Base-by-base conservation (phyloP, 64 coral and sea anemone species). In the Acropora tenuis region DNA sequence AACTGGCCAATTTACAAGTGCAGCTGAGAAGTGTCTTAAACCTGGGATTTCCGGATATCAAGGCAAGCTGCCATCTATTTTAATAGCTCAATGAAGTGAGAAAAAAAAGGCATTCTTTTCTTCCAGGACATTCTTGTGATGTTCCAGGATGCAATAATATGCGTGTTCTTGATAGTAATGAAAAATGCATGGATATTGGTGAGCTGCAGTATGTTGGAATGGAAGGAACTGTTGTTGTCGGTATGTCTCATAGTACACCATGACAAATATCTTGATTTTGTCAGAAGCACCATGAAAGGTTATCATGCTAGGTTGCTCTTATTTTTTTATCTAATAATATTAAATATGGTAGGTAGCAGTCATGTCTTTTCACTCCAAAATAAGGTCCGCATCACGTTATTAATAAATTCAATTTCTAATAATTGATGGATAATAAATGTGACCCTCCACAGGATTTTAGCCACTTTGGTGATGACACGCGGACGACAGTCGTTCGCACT, bases 131-230 rank as follows among this genome's bases (percentile, higher is more conserved):
- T 66, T 60, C 43, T n/a, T 85, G 82, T 68, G 58, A 30, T 0
- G 60, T 68, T 40, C 82, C 82, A 45, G 82, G 82, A 67, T 85
- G 82, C 71, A 8, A 55, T 43, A 67, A 85, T 47, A 13, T 85
- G 19, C 30, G 68, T 45, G 82, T 85, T 61, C 17, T 85, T 47
- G 82, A 85, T 69, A 63, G 82, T 44, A 85, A 85, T 85, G 44
- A 85, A 85, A 68, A 85, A 85, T 85, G 82, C 67, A 85, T 69
- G 43, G 67, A 61, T 66, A 61, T 61, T 78, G 20, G 41, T 61
- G 60, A 66, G 82, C 60, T 85, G 57, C 59, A 17, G 13, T 85
- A 43, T 47, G 57, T 43, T 63, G 59, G 60, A 63, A 66, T 63
- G 43, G 67, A 61, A 46, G 60, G 82, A 20, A 85, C n/a, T 63